A percentile compares a stretch with the other conserved stretches of the same genome.
phyloP scores from a whole-genome alignment of 23 tunicate genomes.

The Halocynthia aurantium region DNA sequence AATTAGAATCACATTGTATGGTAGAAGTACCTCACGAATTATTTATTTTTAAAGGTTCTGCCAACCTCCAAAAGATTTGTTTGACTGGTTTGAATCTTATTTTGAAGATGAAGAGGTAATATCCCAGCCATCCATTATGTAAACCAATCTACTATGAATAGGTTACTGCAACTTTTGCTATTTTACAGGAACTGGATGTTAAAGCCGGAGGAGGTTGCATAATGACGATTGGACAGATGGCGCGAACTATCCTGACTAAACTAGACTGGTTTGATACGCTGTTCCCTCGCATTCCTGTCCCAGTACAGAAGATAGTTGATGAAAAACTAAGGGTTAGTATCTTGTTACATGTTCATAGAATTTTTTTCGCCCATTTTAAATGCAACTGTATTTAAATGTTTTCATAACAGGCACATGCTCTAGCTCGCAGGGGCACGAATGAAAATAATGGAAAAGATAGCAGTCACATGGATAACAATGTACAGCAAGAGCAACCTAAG shows the following conservation, averaged over 20 bases:
- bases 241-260: slow-evolving; percentile 64
- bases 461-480: not conserved
- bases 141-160: not conserved
- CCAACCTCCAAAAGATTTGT: slow-evolving; percentile 80
- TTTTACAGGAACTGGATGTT: slow-evolving; percentile 73
- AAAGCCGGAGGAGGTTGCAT: slow-evolving; percentile 93
- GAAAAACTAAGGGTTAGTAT: slow-evolving; percentile 51
- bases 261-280: slow-evolving; percentile 93
- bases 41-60: slow-evolving; percentile 37
- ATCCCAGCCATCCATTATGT: not conserved
- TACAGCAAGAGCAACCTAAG: too few species aligned
- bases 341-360: not conserved
- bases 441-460: slow-evolving; percentile 4
- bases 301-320: slow-evolving; percentile 77
- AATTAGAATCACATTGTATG: too few species aligned
- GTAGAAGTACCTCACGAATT: too few species aligned
- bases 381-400: not conserved
- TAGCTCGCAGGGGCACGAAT: slow-evolving; percentile 16
- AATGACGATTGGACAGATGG: slow-evolving; percentile 93
- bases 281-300: slow-evolving; percentile 95
- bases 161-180: not conserved
- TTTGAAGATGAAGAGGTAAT: slow-evolving; percentile 89
- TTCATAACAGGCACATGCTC: not conserved
- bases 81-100: slow-evolving; percentile 79
- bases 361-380: not conserved